phyloP scores from a whole-genome alignment of 2,113 vertebrate genomes.

The Grammomys surdaster region DNA sequence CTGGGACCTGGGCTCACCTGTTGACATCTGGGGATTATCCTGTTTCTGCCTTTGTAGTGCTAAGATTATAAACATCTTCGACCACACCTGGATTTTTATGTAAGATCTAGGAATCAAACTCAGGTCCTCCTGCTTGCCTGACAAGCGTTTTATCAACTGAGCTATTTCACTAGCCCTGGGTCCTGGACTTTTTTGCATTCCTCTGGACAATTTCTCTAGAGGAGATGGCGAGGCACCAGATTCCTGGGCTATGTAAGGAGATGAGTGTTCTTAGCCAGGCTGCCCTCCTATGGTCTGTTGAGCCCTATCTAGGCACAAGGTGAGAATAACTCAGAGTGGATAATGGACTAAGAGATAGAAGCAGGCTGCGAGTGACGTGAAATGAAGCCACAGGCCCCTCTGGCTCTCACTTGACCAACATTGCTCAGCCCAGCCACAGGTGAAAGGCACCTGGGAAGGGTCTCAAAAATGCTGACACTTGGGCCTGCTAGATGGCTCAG shows the following conservation, averaged over 20 bases:
- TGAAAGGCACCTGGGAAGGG: not conserved
- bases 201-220: accelerated
- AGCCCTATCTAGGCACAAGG: not conserved
- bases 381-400: not conserved
- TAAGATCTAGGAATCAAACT: not conserved
- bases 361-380: not conserved
- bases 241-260: not conserved
- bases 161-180: not conserved
- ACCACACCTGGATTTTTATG: not conserved
- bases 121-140: not conserved
- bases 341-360: not conserved
- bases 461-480: not conserved
- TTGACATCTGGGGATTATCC: not conserved
- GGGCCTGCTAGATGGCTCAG: not conserved
- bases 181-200: not conserved
- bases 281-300: not conserved
- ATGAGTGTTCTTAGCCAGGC: not conserved
- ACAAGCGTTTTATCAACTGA: not conserved
- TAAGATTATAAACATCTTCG: not conserved
- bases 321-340: not conserved
- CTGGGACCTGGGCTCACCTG: too few relatives aligned
- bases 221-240: not conserved
- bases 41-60: not conserved
- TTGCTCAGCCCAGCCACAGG: not conserved
- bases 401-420: not conserved